phyloP scores from a whole-genome alignment of 2,797 vertebrate species.

The Catharus ustulatus region DNA sequence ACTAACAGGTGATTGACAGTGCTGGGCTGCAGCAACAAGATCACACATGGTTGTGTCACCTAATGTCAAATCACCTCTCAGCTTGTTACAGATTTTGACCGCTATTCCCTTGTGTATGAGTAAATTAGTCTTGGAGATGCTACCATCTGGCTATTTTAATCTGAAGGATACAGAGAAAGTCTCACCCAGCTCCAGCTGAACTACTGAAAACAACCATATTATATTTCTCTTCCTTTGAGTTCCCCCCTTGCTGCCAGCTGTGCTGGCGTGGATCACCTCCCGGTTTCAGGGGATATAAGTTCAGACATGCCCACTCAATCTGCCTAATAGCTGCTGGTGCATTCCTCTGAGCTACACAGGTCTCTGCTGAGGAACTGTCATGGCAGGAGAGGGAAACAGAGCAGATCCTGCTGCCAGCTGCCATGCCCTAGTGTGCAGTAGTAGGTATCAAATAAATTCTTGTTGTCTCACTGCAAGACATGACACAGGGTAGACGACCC shows the following conservation, averaged over 20 bases:
- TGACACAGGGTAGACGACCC: accelerated
- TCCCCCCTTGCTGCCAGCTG: neutral
- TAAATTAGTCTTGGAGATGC: neutral
- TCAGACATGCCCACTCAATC: neutral
- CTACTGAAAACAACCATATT: accelerated
- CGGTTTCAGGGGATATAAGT: neutral
- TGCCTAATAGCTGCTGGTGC: neutral
- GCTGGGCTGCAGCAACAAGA: neutral
- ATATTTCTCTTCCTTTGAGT: neutral
- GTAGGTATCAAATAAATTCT: neutral
- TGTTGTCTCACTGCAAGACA: neutral
- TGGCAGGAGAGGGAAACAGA: neutral
- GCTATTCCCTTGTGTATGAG: neutral
- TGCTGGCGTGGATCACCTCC: neutral
- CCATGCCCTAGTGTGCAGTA: accelerated
- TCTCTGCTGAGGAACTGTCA: neutral
- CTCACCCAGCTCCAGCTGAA: neutral
- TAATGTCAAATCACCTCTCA: neutral
- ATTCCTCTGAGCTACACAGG: neutral
- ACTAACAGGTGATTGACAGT: neutral
- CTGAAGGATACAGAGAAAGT: neutral
- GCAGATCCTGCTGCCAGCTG: neutral
- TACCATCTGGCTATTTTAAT: neutral
- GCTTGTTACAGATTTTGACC: neutral
- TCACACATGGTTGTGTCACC: accelerated